Percentiles rank a stretch among this genome's conserved stretches.
These are phyloP conservation scores for Pachycephus smyrnensis DNA, from an alignment of 2,888 invertebrate genomes.

Conservation along the genomic window DNA sequence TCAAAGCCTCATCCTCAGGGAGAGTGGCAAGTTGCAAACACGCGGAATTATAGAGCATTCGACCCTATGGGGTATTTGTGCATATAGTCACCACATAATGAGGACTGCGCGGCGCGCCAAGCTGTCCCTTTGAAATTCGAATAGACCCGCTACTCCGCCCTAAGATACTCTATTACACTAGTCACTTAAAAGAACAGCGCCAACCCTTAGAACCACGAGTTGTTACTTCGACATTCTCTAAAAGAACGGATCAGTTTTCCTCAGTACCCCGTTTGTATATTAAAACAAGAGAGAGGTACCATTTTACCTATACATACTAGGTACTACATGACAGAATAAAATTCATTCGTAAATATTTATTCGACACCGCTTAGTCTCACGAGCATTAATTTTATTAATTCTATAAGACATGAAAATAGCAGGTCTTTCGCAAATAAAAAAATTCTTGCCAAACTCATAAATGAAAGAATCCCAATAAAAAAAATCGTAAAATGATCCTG, in stretches of 20 bases:
- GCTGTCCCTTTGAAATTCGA: conserved; percentile 56
- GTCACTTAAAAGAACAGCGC: conserved; percentile 19
- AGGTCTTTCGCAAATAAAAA: background rate
- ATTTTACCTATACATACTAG: background rate
- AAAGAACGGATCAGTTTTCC: conserved; percentile 38
- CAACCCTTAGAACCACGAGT: conserved; percentile 14
- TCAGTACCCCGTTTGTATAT: conserved; percentile 31
- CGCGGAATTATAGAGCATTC: background rate
- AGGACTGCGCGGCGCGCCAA: conserved; percentile 46
- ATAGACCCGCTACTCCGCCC: conserved; percentile 45
- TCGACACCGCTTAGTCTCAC: too few relatives aligned
- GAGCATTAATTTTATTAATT: background rate
- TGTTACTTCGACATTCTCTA: conserved; percentile 26
- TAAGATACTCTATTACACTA: conserved; percentile 49
- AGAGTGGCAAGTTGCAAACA: background rate
- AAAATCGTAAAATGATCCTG: background rate
- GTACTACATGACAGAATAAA: background rate
- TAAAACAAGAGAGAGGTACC: background rate
- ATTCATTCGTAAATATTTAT: background rate
- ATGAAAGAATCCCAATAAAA: background rate
- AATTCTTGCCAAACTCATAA: background rate
- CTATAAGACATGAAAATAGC: background rate
- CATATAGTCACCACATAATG: conserved; percentile 39
- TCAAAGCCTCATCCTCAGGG: background rate
- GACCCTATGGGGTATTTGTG: background rate